These are phyloP conservation scores for Simalia tracyae DNA, from an alignment of 2,797 vertebrate species.

Conservation along the genomic window DNA sequence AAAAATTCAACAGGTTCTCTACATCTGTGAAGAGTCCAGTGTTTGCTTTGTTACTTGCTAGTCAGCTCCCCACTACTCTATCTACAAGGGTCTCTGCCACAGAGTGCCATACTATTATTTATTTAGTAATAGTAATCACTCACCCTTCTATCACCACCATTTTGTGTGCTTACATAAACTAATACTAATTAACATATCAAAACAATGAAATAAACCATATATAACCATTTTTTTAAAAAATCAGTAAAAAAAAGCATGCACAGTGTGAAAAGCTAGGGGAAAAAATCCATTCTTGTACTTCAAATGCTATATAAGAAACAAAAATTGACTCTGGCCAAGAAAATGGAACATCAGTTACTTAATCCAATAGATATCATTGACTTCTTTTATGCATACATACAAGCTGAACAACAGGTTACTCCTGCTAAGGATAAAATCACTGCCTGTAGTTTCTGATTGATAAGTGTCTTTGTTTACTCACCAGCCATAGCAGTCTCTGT, in stretches of 20 bases:
- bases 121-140: too few relatives aligned
- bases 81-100: too few relatives aligned
- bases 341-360: slow-evolving; percentile 46
- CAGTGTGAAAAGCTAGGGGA: slow-evolving; percentile 1
- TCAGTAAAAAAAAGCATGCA: slow-evolving; percentile 45
- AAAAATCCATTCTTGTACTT: slow-evolving; percentile 37
- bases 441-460: slow-evolving; percentile 41
- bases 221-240: too few relatives aligned
- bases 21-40: too few relatives aligned
- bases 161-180: too few relatives aligned
- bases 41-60: too few relatives aligned
- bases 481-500: not conserved
- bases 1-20: too few relatives aligned
- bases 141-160: too few relatives aligned
- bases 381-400: not conserved
- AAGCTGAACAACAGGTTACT: slow-evolving; percentile 49
- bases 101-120: too few relatives aligned
- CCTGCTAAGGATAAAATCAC: slow-evolving; percentile 17
- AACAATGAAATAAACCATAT: too few relatives aligned
- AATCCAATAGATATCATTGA: slow-evolving; percentile 25
- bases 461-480: slow-evolving; percentile 21
- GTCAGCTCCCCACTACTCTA: too few relatives aligned
- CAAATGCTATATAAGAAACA: slow-evolving; percentile 40
- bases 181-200: too few relatives aligned
- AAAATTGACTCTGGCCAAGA: slow-evolving; percentile 31